phyloP scores from a whole-genome alignment of 2,797 vertebrate genomes.

The Trachops cirrhosus region DNA sequence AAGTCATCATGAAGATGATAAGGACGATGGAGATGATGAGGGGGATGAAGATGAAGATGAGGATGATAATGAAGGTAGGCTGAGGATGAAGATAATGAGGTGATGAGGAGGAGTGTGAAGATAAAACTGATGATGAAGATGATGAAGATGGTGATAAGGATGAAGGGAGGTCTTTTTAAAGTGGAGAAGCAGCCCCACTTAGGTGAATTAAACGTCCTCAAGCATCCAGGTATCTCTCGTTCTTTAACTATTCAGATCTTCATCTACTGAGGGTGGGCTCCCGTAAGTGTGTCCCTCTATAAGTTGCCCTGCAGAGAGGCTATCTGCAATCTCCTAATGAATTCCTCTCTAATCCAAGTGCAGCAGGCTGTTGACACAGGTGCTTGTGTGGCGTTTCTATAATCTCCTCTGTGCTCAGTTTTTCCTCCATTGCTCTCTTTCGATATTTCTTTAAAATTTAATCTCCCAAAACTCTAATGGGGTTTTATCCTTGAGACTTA shows the following conservation, averaged over 20 bases:
- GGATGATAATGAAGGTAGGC: background rate
- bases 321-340: fast-evolving
- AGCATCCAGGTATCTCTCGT: background rate
- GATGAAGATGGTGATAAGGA: background rate
- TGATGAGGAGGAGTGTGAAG: too few relatives aligned
- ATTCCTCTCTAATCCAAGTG: fast-evolving
- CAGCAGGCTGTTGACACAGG: background rate
- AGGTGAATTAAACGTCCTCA: too few relatives aligned
- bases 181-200: background rate
- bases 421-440: background rate
- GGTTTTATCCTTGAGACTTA: background rate
- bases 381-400: background rate
- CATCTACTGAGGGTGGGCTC: background rate
- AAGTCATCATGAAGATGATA: too few relatives aligned
- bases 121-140: background rate
- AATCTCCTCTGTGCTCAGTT: background rate
- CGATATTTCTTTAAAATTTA: background rate
- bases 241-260: background rate
- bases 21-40: background rate
- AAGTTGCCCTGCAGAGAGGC: background rate
- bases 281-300: fast-evolving
- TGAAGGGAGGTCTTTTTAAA: too few relatives aligned
- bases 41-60: background rate
- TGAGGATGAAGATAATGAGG: background rate
- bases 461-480: background rate